Evolutionary conservation across 2,888 invertebrate species (phyloP), one percentile per base, ranked within the genome.

Genomic region (Caradrina clavipalpis): DNA sequence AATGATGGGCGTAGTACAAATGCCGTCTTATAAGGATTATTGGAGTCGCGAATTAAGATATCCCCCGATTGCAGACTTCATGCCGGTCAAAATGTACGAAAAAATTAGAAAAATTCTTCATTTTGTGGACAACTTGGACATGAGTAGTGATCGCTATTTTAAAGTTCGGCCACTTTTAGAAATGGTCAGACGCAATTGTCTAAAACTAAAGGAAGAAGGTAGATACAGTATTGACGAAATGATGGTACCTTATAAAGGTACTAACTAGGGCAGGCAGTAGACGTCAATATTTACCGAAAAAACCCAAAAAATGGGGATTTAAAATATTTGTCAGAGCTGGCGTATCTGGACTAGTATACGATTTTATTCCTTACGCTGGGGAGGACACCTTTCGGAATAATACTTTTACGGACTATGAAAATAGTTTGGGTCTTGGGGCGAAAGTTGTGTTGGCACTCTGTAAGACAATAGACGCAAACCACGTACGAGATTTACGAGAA

Each of bases 201-300:
- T 60, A 51, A 7, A 2, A 17, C 51, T 60, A 5, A 17, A 39
- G 35, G 50, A 60, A 62, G 62, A 62, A 62, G 53, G 62, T 11
- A 26, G 54, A 45, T 62, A 62, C 47, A 62, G 54, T 17, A 50
- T 64, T 3, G 63, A 64, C 10, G 56, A 56, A 50, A 64, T 56
- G 63, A 62, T 53, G 61, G 51, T 51, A 1, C n/a, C 26, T 17
- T 31, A 59, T 19, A 31, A 59, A n/a, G 63, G 55, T n/a, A n/a
- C n/a, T n/a, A 3, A 54, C 51, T n/a, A n/a, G 39, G 13, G 55
- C 55, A 19, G 55, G 55, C 4, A 55, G 13, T 39, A 39, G 55
- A 35, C 39, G 39, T 3, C 55, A 55, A 13, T 55, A 55, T 17
- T 19, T 59, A 1, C 31, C 59, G 1, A 59, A 57, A 11, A 35